phyloP scores from a whole-genome alignment of 2,113 vertebrate genomes.

The Hipposideros armiger region DNA sequence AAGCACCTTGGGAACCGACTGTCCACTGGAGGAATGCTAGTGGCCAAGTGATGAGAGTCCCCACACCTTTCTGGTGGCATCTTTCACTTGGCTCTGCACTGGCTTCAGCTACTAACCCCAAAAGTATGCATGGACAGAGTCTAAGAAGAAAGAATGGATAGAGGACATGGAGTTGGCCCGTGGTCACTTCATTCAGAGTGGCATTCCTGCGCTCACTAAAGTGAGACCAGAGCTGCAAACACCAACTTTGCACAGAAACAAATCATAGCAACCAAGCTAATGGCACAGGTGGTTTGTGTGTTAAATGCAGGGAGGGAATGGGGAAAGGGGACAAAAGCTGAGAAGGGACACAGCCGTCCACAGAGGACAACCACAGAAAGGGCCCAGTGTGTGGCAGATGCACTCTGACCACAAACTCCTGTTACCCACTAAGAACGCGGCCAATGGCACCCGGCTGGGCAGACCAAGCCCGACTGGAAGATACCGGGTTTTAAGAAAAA shows the following conservation, averaged over 20 bases:
- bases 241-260: not conserved
- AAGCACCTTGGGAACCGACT: too few relatives aligned
- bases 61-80: rapidly evolving
- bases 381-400: not conserved
- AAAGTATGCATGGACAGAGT: rapidly evolving
- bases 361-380: not conserved
- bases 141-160: not conserved
- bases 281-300: not conserved
- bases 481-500: not conserved
- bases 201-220: rapidly evolving
- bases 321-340: not conserved
- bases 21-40: rapidly evolving
- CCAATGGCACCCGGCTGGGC: rapidly evolving
- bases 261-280: not conserved
- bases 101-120: not conserved
- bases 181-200: not conserved
- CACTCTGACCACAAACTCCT: rapidly evolving
- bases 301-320: not conserved
- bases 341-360: not conserved
- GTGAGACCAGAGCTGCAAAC: not conserved
- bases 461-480: rapidly evolving
- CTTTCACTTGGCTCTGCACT: not conserved
- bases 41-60: not conserved
- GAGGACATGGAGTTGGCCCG: not conserved
- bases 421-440: not conserved